phyloP scores from a whole-genome alignment of 1,140 invertebrate species.

The Ips nitidus region DNA sequence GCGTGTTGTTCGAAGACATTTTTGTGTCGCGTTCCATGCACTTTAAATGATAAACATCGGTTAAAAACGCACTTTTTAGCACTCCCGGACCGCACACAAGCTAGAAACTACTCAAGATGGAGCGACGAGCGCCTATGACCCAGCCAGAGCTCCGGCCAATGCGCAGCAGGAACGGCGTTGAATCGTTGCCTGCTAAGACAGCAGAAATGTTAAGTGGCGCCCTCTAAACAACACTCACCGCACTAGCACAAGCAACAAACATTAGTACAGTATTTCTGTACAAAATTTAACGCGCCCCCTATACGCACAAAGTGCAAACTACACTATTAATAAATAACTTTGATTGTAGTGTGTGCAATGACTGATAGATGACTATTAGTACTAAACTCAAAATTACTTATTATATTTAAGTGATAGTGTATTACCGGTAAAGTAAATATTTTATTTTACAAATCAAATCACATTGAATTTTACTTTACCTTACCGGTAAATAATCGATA shows the following conservation, averaged over 20 bases:
- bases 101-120: conserved; percentile 55
- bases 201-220: background rate
- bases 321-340: background rate
- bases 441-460: too few relatives aligned
- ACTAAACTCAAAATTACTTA: too few relatives aligned
- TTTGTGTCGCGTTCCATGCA: conserved; percentile 51
- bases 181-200: conserved; percentile 13
- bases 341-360: too few relatives aligned
- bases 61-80: conserved; percentile 50
- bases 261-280: background rate
- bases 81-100: conserved; percentile 52
- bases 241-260: background rate
- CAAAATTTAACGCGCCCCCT: background rate
- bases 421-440: too few relatives aligned
- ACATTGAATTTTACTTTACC: too few relatives aligned
- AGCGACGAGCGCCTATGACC: conserved; percentile 51
- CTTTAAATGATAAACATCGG: conserved; percentile 55
- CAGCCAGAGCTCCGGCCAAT: conserved; percentile 51
- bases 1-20: conserved; percentile 55
- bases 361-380: too few relatives aligned
- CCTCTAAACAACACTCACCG: background rate
- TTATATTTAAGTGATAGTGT: too few relatives aligned
- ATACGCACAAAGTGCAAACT: background rate
- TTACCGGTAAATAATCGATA: too few relatives aligned
- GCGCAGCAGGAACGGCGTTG: conserved; percentile 46